A percentile compares a stretch with the other conserved stretches of the same genome.
These are phyloP conservation scores for Parapristionchus giblindavisi DNA, from an alignment of 2,888 invertebrate species.

Conservation along the genomic window DNA sequence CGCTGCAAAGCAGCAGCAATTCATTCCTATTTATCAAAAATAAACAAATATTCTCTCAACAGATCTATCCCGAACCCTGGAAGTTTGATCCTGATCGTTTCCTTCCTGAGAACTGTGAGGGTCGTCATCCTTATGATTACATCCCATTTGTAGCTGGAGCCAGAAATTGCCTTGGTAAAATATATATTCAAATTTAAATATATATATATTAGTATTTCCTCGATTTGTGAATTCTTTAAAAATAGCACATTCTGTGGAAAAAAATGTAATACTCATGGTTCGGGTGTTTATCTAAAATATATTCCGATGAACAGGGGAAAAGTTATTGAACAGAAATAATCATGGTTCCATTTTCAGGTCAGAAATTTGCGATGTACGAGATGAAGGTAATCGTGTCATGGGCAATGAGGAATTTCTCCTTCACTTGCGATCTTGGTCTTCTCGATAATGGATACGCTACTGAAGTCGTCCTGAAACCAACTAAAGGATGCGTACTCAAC, in stretches of 20 bases:
- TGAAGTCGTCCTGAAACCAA: slow-evolving; percentile 37
- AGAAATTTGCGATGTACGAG: slow-evolving; percentile 71
- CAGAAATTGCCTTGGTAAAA: slow-evolving; percentile 45
- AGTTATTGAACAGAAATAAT: too few relatives aligned
- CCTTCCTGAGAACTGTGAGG: slow-evolving; percentile 60
- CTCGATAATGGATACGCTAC: slow-evolving; percentile 53
- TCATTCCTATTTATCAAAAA: too few relatives aligned
- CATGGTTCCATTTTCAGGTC: too few relatives aligned
- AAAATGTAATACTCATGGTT: too few relatives aligned
- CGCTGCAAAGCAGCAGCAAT: too few relatives aligned
- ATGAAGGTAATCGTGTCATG: slow-evolving; percentile 69
- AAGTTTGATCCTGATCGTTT: slow-evolving; percentile 70
- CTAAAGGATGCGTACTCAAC: neutral
- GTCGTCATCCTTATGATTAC: slow-evolving; percentile 39
- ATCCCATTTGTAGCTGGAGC: slow-evolving; percentile 45
- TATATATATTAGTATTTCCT: too few relatives aligned
- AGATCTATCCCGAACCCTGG: slow-evolving; percentile 67
- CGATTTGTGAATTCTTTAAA: too few relatives aligned
- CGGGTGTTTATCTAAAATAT: too few relatives aligned
- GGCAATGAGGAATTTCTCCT: slow-evolving; percentile 67
- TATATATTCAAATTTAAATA: too few relatives aligned
- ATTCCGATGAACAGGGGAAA: too few relatives aligned
- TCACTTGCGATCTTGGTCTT: slow-evolving; percentile 64
- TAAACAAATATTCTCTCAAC: too few relatives aligned
- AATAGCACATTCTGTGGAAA: too few relatives aligned